phyloP scores from a whole-genome alignment of 2,797 vertebrate species.

The Neomorphus geoffroyi region DNA sequence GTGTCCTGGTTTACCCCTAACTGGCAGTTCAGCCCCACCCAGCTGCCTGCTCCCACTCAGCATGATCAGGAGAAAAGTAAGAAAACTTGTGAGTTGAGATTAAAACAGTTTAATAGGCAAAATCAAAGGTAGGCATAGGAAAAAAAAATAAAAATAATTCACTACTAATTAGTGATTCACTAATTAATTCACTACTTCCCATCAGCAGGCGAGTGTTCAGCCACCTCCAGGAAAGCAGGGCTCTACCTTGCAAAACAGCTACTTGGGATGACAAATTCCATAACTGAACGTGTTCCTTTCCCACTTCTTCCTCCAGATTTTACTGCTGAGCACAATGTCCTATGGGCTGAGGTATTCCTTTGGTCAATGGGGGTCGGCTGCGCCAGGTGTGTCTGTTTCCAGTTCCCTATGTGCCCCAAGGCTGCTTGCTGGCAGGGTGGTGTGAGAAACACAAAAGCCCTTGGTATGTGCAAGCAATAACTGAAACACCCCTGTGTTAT shows the following conservation, averaged over 20 bases:
- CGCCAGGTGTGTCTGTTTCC: not conserved
- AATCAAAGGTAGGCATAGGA: not conserved
- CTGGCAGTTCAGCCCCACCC: not conserved
- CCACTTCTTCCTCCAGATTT: not conserved
- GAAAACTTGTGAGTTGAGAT: accelerated
- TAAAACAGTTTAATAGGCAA: not conserved
- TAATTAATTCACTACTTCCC: not conserved
- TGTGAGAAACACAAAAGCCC: not conserved
- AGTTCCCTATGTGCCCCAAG: not conserved
- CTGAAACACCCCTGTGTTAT: not conserved
- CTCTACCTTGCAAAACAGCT: accelerated
- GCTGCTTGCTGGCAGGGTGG: accelerated
- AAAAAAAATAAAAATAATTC: not conserved
- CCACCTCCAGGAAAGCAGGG: not conserved
- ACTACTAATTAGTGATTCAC: too few relatives aligned
- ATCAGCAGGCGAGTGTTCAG: not conserved
- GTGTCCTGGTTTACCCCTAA: accelerated
- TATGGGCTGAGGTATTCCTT: not conserved
- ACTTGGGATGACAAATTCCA: not conserved
- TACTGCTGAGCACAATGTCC: accelerated
- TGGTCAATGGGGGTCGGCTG: not conserved
- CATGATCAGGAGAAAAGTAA: not conserved
- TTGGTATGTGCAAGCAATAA: not conserved
- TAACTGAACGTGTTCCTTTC: not conserved
- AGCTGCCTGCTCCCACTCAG: accelerated